These are phyloP conservation scores for Eustalomyia histrio DNA, from an alignment of 2,888 invertebrate species.

Conservation along the genomic window DNA sequence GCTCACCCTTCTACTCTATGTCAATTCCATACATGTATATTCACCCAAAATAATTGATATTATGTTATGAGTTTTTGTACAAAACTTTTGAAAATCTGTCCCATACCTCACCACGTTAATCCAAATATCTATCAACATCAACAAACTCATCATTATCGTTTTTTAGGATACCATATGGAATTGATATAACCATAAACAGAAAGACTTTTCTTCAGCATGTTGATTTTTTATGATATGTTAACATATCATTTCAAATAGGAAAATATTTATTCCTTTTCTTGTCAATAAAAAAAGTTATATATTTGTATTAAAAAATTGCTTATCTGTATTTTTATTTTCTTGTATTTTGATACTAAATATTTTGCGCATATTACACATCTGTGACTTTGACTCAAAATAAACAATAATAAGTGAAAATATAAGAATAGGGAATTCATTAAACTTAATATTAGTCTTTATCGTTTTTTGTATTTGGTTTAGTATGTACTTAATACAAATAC, in stretches of 20 bases:
- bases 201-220: conserved; percentile 3
- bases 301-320: background rate
- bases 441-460: conserved; percentile 12
- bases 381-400: conserved; percentile 26
- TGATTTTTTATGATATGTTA: background rate
- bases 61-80: too few relatives aligned
- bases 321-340: background rate
- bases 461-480: background rate
- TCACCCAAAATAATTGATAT: too few relatives aligned
- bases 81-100: too few relatives aligned
- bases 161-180: conserved; percentile 5
- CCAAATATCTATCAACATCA: conserved; percentile 22
- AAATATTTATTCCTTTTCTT: background rate
- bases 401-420: conserved; percentile 6
- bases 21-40: too few relatives aligned
- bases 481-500: too few relatives aligned
- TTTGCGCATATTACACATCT: conserved; percentile 25
- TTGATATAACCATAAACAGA: conserved; percentile 1
- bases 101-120: too few relatives aligned
- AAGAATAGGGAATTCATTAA: background rate
- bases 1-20: too few relatives aligned
- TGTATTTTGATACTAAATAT: background rate
- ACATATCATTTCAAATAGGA: background rate
- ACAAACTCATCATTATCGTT: background rate
- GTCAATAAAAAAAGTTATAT: background rate